Evolutionary conservation across 2,797 vertebrate species (phyloP).

Genomic region (Paratrypauchen microcephalus): DNA sequence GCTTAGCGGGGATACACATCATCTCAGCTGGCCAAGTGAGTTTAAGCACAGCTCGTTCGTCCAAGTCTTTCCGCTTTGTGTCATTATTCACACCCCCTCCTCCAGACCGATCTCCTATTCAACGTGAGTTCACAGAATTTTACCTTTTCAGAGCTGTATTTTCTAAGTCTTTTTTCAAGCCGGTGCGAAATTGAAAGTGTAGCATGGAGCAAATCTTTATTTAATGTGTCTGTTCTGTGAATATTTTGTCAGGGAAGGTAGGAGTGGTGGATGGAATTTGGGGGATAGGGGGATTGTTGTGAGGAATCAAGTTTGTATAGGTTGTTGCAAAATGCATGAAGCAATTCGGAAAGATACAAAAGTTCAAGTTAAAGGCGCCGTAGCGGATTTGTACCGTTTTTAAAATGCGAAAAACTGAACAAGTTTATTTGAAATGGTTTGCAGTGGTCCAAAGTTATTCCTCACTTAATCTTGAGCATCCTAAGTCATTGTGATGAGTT

Average conservation of each 20-base stretch:
- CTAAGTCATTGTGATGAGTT: too few relatives aligned
- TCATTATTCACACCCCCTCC: conserved; percentile 56
- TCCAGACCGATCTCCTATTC: conserved; percentile 29
- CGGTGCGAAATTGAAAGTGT: background rate
- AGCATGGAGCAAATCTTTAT: background rate
- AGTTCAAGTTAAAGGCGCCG: background rate
- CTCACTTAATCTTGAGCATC: too few relatives aligned
- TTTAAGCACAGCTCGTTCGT: conserved; percentile 61
- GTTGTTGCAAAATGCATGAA: background rate
- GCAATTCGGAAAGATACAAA: background rate
- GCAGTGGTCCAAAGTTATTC: too few relatives aligned
- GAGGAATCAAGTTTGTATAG: background rate
- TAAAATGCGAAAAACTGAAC: too few relatives aligned
- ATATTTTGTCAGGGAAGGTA: background rate
- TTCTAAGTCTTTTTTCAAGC: background rate
- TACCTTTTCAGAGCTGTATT: background rate
- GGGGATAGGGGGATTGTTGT: background rate
- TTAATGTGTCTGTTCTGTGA: background rate
- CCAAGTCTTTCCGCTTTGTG: conserved; percentile 59
- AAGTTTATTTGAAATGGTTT: too few relatives aligned
- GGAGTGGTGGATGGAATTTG: background rate
- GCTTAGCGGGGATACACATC: conserved; percentile 69
- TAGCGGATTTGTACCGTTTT: too few relatives aligned
- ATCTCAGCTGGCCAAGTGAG: conserved; percentile 65
- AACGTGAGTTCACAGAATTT: background rate